A percentile compares a stretch with the other conserved stretches of the same genome.
Evolutionary conservation across 2,888 invertebrate species (phyloP).

Genomic region (Pandemis heparana): DNA sequence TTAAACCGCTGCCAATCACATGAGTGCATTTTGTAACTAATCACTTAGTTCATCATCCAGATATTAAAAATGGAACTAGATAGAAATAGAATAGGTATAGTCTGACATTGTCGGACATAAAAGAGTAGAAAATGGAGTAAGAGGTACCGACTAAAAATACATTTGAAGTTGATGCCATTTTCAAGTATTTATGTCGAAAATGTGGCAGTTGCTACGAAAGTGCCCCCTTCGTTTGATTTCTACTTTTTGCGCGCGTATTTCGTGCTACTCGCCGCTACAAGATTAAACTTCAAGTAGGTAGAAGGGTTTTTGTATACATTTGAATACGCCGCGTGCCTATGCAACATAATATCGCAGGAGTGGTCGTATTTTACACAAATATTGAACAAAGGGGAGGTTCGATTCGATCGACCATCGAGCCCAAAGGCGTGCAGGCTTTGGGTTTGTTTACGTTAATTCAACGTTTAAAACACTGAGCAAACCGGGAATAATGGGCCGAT

Average conservation of each 20-base stretch:
- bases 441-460: constrained; percentile 33
- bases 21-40: background rate
- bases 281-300: background rate
- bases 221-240: too few relatives aligned
- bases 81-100: background rate
- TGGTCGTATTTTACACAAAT: constrained; percentile 40
- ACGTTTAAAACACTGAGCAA: constrained; percentile 24
- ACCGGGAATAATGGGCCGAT: constrained; percentile 21
- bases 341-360: constrained; percentile 40
- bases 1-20: background rate
- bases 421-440: constrained; percentile 8
- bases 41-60: background rate
- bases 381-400: constrained; percentile 39
- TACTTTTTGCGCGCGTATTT: too few relatives aligned
- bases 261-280: background rate
- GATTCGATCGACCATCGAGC: constrained; percentile 20
- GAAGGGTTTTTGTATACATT: constrained; percentile 11
- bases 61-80: background rate
- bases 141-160: too few relatives aligned
- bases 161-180: too few relatives aligned
- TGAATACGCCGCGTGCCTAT: constrained; percentile 35
- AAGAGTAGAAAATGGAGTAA: too few relatives aligned
- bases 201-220: too few relatives aligned
- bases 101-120: too few relatives aligned
- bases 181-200: too few relatives aligned